Percentiles rank a stretch among this genome's conserved stretches.
phyloP scores from a whole-genome alignment of 2,888 invertebrate species.

The Portevinia maculata region DNA sequence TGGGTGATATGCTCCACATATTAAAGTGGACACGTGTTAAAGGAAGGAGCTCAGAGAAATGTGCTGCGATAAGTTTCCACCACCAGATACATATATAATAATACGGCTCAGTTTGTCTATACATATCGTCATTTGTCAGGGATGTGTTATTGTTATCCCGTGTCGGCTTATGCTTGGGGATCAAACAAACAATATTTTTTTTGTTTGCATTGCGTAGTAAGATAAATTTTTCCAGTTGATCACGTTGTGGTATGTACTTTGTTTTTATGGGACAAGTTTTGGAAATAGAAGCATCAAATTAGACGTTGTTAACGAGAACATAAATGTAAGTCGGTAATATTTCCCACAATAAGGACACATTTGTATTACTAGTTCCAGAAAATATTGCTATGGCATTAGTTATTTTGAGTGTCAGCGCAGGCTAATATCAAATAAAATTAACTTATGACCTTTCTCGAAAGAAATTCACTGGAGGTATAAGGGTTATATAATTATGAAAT shows the following conservation, averaged over 20 bases:
- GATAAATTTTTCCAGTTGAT: not conserved
- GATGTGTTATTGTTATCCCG: slow-evolving; percentile 16
- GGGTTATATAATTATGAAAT: no score
- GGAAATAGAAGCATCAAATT: slow-evolving; percentile 44
- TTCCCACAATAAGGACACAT: not conserved
- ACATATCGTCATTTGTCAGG: slow-evolving; percentile 28
- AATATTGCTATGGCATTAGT: no score
- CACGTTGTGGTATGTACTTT: slow-evolving; percentile 27
- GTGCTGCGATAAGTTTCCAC: slow-evolving; percentile 8
- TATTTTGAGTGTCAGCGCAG: no score
- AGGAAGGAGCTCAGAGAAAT: not conserved
- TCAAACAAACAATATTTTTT: not conserved
- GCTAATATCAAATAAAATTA: no score
- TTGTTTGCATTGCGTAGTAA: not conserved
- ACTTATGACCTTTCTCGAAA: no score
- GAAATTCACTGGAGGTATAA: no score
- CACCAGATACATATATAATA: slow-evolving; percentile 9
- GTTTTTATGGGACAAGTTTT: slow-evolving; percentile 23
- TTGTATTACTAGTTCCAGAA: no score
- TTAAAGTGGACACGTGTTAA: not conserved
- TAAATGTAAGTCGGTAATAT: slow-evolving; percentile 30
- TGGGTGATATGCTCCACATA: not conserved
- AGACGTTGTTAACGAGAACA: slow-evolving; percentile 40
- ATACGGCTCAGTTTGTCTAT: slow-evolving; percentile 29
- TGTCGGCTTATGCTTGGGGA: slow-evolving; percentile 2